Evolutionary conservation across 2,797 vertebrate genomes (phyloP), one percentile per base, ranked within the genome.

Genomic region (Pitangus sulphuratus): DNA sequence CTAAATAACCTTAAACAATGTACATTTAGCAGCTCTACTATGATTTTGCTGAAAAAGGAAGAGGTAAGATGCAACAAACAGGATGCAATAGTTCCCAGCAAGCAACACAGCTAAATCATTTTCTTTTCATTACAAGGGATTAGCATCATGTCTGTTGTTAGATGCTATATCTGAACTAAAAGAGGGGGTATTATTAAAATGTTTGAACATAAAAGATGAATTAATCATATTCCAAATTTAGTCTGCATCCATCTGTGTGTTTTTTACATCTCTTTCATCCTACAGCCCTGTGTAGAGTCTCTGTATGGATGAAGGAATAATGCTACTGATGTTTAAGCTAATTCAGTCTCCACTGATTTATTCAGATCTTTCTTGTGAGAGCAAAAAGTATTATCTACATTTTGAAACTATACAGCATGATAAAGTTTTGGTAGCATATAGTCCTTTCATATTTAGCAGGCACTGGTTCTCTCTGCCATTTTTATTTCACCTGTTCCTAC

Each of bases 401-500:
- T 75, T n/a, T 24, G 53, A 71, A 86, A 62, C 22, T 56, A 4
- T 31, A 66, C 15, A 70, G 40, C 22, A 20, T 30, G 28, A 53
- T 35, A 31, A 69, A 62, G 18, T 45, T 77, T 83, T 54, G 65
- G 33, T 21, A 74, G 8, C 68, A 68, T 20, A 31, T 2, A 64
- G 4, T 17, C 30, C 17, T 39, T 45, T 85, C 50, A 30, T 28
- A 40, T 57, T 77, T 65, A 80, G 6, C 42, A 89, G 30, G 7
- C 15, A 48, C 2, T 3, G 26, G 12, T 51, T 87, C 48, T 60
- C n/a, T 61, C 71, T 84, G n/a, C 14, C 74, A 79, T 85, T 28
- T 50, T 89, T 88, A 80, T 95, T 90, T 87, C 50, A 90, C 92
- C 60, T 94, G 18, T 33, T 91, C 57, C 57, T 75, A 68, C 24